Percentiles rank a stretch among this genome's conserved stretches.
Evolutionary conservation across 2,888 invertebrate genomes (phyloP).

Genomic region (Drosophila lutescens): DNA sequence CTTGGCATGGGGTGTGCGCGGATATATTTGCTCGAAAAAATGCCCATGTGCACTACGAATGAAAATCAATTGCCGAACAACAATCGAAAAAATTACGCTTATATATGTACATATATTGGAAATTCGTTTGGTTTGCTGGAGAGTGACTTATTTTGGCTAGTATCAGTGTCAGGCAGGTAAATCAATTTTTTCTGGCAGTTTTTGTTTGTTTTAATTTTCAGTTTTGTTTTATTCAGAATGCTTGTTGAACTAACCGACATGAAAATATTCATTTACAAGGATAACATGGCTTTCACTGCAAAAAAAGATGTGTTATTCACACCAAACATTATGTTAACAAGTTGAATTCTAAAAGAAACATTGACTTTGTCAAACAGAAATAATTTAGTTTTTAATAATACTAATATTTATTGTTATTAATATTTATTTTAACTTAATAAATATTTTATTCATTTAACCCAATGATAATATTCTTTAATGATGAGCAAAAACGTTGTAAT

Average conservation of each 20-base stretch:
- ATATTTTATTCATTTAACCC: background rate
- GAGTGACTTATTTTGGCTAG: constrained; percentile 40
- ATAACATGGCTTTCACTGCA: constrained; percentile 7
- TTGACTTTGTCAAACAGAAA: background rate
- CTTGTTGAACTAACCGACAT: constrained; percentile 13
- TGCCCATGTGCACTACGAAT: constrained; percentile 33
- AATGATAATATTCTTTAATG: background rate
- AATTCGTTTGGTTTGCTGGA: constrained; percentile 37
- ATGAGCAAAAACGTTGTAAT: too few species aligned
- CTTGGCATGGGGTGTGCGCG: constrained; percentile 19
- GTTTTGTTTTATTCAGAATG: constrained; percentile 41
- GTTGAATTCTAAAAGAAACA: constrained; percentile 20
- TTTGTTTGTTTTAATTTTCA: constrained; percentile 13
- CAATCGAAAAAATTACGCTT: constrained; percentile 38
- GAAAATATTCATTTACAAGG: constrained; percentile 16
- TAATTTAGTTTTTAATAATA: too few species aligned
- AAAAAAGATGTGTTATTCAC: background rate
- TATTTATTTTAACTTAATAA: background rate
- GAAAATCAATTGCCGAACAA: constrained; percentile 37
- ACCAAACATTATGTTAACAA: constrained; percentile 27
- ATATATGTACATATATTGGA: constrained; percentile 36
- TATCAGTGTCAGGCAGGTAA: constrained; percentile 39
- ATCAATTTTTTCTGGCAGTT: constrained; percentile 13
- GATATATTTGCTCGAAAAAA: constrained; percentile 36
- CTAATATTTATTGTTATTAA: too few species aligned